Evolutionary conservation across 2,113 vertebrate genomes (phyloP).

Genomic region (Thalassarche chlororhynchos): DNA sequence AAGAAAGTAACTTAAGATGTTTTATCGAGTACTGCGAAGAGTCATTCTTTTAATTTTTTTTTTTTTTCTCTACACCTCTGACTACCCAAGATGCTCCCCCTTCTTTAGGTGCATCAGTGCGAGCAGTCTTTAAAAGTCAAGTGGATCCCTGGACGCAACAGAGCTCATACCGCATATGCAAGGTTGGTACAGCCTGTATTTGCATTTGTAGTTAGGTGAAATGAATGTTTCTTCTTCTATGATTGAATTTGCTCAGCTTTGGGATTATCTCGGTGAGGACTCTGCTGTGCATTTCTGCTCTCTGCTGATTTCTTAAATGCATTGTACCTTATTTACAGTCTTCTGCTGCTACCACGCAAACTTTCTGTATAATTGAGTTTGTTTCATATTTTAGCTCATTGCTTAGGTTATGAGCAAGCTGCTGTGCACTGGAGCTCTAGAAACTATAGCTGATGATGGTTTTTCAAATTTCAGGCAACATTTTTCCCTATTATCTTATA

Average conservation of each 20-base stretch:
- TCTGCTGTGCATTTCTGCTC: not conserved
- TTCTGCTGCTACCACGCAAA: not conserved
- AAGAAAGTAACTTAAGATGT: not conserved
- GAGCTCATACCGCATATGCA: not conserved
- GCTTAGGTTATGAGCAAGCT: not conserved
- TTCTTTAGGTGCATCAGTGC: not conserved
- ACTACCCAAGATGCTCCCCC: not conserved
- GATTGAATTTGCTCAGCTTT: not conserved
- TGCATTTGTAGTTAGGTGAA: not conserved
- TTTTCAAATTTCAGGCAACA: not conserved
- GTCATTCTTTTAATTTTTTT: not conserved
- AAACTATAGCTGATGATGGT: not conserved
- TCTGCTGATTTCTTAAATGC: not conserved
- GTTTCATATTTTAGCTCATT: not conserved
- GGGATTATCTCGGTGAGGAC: not conserved
- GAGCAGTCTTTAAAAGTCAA: not conserved
- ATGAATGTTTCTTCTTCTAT: not conserved
- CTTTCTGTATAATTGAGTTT: not conserved
- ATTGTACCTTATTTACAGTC: not conserved
- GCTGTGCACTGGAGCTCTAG: not conserved
- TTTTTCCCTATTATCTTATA: not conserved
- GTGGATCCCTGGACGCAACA: not conserved
- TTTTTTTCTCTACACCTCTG: not conserved
- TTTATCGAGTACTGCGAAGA: not conserved
- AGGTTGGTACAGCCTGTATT: not conserved